Percentiles rank a stretch among this genome's conserved stretches.
Evolutionary conservation across 2,113 vertebrate species (phyloP).

Genomic region (Ciconia maguari): DNA sequence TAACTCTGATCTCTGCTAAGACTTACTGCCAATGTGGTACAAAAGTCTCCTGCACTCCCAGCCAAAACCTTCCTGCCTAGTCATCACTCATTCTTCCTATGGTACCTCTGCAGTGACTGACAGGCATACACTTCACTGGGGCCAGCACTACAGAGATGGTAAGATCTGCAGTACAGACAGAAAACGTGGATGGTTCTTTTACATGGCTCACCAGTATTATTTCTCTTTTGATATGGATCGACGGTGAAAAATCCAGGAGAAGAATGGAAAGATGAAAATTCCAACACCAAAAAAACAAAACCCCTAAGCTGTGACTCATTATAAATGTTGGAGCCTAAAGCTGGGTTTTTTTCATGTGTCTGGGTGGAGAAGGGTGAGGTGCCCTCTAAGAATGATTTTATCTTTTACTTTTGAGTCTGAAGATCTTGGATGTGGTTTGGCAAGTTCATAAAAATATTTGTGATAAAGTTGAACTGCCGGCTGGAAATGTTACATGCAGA

Average conservation of each 20-base stretch:
- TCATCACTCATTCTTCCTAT: background rate
- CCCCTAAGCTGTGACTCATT: background rate
- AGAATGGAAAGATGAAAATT: slow-evolving; percentile 11
- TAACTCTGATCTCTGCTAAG: background rate
- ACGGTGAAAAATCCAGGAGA: background rate
- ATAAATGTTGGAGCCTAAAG: slow-evolving; percentile 20
- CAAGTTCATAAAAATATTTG: slow-evolving; percentile 45
- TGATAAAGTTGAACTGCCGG: slow-evolving; percentile 25
- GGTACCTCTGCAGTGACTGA: background rate
- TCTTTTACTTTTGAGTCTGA: slow-evolving; percentile 42
- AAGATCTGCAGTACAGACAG: background rate
- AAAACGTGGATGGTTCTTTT: background rate
- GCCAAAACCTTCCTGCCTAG: background rate
- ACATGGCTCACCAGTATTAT: background rate
- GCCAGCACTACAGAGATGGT: background rate
- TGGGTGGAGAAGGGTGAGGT: slow-evolving; percentile 44
- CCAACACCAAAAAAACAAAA: background rate
- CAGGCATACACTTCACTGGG: background rate
- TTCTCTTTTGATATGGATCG: background rate
- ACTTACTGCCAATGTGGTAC: background rate
- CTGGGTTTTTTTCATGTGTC: background rate
- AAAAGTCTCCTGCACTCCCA: background rate
- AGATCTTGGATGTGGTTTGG: slow-evolving; percentile 53
- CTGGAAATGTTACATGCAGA: slow-evolving; percentile 2
- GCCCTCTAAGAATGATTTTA: slow-evolving; percentile 46